Conservation (phyloP, 2,888 invertebrate genomes). For the Dryobotodes eremita region DNA sequence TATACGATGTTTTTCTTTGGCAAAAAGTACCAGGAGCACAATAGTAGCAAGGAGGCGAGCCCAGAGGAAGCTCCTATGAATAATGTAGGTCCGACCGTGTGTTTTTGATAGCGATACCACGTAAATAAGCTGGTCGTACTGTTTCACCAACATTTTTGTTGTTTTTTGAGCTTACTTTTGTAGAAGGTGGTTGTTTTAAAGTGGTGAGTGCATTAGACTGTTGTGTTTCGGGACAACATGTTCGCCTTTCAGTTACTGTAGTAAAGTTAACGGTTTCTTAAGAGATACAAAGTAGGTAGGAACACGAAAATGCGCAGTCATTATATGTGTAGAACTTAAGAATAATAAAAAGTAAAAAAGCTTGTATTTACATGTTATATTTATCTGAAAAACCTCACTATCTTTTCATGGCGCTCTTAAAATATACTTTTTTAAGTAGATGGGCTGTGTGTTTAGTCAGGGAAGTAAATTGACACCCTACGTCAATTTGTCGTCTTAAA, state of each 20-base stretch:
- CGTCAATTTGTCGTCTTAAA: background rate
- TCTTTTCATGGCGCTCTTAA: background rate
- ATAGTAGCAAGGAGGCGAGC: slow-evolving; percentile 25
- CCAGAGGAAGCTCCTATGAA: slow-evolving; percentile 54
- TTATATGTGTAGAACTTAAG: background rate
- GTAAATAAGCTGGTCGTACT: slow-evolving; percentile 39
- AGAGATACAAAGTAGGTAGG: background rate
- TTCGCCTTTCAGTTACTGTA: background rate
- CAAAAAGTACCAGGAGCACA: slow-evolving; percentile 35
- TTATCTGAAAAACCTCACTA: background rate
- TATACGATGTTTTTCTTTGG: slow-evolving; percentile 38
- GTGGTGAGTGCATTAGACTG: slow-evolving; percentile 12
- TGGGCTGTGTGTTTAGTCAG: background rate
- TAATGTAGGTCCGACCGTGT: slow-evolving; percentile 58
- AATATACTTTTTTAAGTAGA: background rate
- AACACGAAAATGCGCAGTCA: background rate
- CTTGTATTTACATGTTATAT: background rate
- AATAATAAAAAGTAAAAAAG: background rate
- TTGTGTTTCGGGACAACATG: background rate
- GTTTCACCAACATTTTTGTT: slow-evolving; percentile 31
- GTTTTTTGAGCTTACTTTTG: slow-evolving; percentile 14
- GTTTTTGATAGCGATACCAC: slow-evolving; percentile 56
- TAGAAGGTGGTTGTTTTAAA: slow-evolving; percentile 25
- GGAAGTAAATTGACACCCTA: background rate
- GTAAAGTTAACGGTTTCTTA: background rate